A percentile compares a stretch with the other conserved stretches of the same genome.
Evolutionary conservation across 2,888 invertebrate genomes (phyloP).

Genomic region (Mesorhabditis spiculigera): DNA sequence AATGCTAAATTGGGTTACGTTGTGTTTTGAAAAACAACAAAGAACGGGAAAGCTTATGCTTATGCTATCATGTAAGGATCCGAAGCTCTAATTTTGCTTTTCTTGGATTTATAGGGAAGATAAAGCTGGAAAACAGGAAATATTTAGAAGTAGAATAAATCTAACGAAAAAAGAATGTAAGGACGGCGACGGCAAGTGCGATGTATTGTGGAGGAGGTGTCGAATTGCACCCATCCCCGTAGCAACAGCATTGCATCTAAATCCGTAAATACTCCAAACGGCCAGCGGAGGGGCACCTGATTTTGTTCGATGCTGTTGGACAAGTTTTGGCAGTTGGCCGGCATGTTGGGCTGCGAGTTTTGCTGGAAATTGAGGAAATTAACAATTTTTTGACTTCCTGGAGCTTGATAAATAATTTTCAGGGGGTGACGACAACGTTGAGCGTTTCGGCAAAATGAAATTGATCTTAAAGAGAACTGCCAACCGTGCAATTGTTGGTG

Average conservation of each 20-base stretch:
- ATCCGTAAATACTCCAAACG: not conserved
- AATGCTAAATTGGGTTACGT: too few species aligned
- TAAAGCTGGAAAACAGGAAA: too few species aligned
- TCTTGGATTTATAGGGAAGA: too few species aligned
- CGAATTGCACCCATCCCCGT: not conserved
- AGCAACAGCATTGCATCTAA: not conserved
- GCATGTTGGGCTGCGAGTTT: not conserved
- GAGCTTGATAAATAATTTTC: not conserved
- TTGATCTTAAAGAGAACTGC: not conserved
- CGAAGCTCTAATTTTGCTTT: too few species aligned
- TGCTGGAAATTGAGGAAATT: not conserved
- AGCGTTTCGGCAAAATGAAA: too few species aligned
- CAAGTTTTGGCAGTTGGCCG: not conserved
- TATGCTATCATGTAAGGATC: too few species aligned
- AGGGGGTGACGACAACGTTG: not conserved
- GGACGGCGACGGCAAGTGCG: too few species aligned
- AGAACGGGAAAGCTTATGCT: too few species aligned
- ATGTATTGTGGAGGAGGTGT: too few species aligned
- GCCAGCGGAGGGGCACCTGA: not conserved
- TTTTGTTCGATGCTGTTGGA: not conserved
- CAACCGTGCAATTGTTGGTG: not conserved
- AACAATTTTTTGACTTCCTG: not conserved
- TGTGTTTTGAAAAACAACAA: too few species aligned
- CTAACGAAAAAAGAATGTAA: too few species aligned
- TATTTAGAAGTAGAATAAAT: too few species aligned